Conservation (phyloP, 37 sponge, comb jelly and placozoan species). For the Geodia barretti region DNA sequence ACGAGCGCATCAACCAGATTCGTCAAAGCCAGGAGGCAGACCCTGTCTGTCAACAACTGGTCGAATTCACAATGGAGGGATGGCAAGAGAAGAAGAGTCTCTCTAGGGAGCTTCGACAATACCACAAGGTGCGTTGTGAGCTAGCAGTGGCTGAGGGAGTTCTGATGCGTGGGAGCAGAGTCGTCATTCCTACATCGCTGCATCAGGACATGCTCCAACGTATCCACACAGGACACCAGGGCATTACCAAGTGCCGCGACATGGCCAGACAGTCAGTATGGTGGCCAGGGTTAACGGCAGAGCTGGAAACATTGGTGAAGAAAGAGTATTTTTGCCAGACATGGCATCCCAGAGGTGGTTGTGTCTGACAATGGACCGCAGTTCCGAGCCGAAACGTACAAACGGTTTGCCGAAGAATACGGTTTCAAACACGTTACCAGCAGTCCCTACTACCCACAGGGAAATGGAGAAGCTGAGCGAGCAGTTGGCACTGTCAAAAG, state of each 20-base stretch:
- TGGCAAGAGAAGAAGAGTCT: neutral
- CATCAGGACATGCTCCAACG: neutral
- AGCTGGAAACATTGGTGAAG: slow-evolving; percentile 33
- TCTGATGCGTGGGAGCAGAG: neutral
- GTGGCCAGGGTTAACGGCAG: slow-evolving; percentile 40
- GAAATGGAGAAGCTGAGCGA: slow-evolving; percentile 40
- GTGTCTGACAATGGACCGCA: slow-evolving; percentile 36
- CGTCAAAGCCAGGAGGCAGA: neutral
- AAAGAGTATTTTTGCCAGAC: slow-evolving; percentile 40
- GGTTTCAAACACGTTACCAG: slow-evolving; percentile 28
- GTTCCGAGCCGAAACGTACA: neutral
- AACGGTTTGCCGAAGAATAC: slow-evolving; percentile 3
- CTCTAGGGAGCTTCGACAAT: neutral
- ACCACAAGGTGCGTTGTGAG: neutral
- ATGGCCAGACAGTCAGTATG: slow-evolving; percentile 45
- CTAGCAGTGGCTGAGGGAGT: neutral
- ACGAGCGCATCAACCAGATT: neutral
- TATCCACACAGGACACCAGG: slow-evolving; percentile 38
- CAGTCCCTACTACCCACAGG: slow-evolving; percentile 33
- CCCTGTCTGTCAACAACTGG: neutral
- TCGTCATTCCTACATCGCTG: neutral
- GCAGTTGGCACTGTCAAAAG: slow-evolving; percentile 38
- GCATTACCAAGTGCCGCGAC: slow-evolving; percentile 41
- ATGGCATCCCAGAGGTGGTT: slow-evolving; percentile 15
- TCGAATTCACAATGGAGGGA: neutral